Percentiles rank a stretch among this genome's conserved stretches.
phyloP scores from a whole-genome alignment of 2,113 vertebrate species.

The Cryptomyrus ogoouensis region DNA sequence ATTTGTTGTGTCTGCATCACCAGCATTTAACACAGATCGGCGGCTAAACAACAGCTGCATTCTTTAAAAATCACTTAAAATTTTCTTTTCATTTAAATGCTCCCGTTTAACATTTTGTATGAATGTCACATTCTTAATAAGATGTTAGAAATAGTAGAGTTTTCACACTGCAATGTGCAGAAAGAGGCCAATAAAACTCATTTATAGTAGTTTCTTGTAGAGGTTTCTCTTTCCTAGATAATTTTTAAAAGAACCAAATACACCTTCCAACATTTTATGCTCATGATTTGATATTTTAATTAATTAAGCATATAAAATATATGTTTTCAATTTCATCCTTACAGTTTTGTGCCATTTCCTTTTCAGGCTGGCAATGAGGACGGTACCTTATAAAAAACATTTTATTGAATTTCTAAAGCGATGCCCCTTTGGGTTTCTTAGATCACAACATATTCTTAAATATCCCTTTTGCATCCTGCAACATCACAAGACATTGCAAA shows the following conservation, averaged over 20 bases:
- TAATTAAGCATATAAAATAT: neutral
- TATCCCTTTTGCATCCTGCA: neutral
- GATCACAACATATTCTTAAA: neutral
- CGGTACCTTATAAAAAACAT: neutral
- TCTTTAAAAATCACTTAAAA: neutral
- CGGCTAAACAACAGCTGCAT: neutral
- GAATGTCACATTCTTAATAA: conserved; percentile 8
- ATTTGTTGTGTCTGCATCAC: neutral
- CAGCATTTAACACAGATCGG: neutral
- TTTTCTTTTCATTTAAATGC: neutral
- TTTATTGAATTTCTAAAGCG: neutral
- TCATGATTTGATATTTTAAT: neutral
- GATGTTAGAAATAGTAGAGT: neutral
- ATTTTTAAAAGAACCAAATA: neutral
- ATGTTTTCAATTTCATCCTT: neutral
- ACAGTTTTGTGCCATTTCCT: neutral
- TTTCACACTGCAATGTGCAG: neutral
- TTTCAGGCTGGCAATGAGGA: neutral
- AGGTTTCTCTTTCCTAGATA: neutral
- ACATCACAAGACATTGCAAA: neutral
- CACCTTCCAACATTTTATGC: neutral
- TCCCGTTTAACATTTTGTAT: neutral
- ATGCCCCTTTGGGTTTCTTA: neutral
- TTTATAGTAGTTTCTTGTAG: neutral
- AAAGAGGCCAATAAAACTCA: neutral